phyloP scores from a whole-genome alignment of 64 coral and sea anemone species.

The Acropora yongei region DNA sequence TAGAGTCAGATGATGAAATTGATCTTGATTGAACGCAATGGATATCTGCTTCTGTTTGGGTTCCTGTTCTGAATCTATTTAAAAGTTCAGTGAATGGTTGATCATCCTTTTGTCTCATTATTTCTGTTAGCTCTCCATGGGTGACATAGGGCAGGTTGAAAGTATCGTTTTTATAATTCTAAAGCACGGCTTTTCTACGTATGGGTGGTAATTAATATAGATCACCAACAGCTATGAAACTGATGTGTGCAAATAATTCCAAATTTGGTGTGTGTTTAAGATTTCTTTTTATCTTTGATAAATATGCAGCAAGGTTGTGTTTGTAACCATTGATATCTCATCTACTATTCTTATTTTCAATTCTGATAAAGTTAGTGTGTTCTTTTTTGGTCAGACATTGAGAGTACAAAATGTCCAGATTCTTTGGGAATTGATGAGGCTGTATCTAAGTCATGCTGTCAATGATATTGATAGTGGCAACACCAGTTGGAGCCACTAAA shows the following conservation, averaged over 20 bases:
- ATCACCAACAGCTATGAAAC: conserved; percentile 69
- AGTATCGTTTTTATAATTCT: conserved; percentile 18
- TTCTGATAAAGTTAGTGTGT: too few relatives aligned
- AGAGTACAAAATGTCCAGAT: too few relatives aligned
- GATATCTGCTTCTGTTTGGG: conserved; percentile 75
- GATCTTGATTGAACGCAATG: conserved; percentile 66
- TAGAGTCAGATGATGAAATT: conserved; percentile 25
- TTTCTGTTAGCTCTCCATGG: conserved; percentile 33
- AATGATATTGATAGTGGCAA: too few relatives aligned
- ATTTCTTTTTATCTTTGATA: conserved; percentile 60
- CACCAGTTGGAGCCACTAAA: too few relatives aligned
- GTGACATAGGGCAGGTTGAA: conserved; percentile 22
- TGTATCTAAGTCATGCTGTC: too few relatives aligned
- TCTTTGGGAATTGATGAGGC: too few relatives aligned
- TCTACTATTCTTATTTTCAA: too few relatives aligned
- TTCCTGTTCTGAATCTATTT: conserved; percentile 68
- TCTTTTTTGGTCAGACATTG: too few relatives aligned
- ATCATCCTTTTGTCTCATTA: conserved; percentile 26
- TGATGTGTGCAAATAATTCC: conserved; percentile 66
- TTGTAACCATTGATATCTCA: too few relatives aligned
- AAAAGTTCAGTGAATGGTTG: conserved; percentile 60
- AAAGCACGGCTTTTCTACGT: neutral
- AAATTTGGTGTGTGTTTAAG: conserved; percentile 42
- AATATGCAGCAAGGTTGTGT: conserved; percentile 4
- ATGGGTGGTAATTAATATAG: conserved; percentile 38